Evolutionary conservation across 2,797 vertebrate genomes (phyloP).

Genomic region (Lepilemur septentrionalis): DNA sequence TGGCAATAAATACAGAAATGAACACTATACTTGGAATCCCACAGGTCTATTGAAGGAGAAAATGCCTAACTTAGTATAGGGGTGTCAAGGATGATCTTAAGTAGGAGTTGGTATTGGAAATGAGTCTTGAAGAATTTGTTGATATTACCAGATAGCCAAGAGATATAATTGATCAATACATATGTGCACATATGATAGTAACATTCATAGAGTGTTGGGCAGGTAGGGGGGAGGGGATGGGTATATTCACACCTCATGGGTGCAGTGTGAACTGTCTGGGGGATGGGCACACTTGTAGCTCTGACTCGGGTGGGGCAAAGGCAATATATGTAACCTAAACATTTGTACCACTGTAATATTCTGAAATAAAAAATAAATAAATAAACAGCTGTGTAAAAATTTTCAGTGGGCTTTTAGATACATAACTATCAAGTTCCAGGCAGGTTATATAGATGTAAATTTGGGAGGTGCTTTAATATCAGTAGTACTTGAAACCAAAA

Average conservation of each 20-base stretch:
- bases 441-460: not conserved
- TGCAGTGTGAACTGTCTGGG: no score
- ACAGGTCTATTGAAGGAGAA: not conserved
- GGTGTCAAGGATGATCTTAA: not conserved
- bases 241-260: no score
- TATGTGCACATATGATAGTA: no score
- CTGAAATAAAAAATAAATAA: no score
- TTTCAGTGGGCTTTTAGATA: slow-evolving; percentile 14
- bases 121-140: not conserved
- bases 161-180: not conserved
- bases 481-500: slow-evolving; percentile 14
- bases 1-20: not conserved
- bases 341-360: no score
- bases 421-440: not conserved
- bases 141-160: not conserved
- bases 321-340: no score
- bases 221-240: no score
- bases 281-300: no score
- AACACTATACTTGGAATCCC: not conserved
- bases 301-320: no score
- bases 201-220: no score
- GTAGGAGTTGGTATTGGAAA: not conserved
- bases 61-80: not conserved
- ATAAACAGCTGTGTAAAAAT: not conserved
- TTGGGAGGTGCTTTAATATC: not conserved